Percentiles rank a stretch among this genome's conserved stretches.
phyloP scores from a whole-genome alignment of 1,140 invertebrate genomes.

The Drosophila biarmipes region DNA sequence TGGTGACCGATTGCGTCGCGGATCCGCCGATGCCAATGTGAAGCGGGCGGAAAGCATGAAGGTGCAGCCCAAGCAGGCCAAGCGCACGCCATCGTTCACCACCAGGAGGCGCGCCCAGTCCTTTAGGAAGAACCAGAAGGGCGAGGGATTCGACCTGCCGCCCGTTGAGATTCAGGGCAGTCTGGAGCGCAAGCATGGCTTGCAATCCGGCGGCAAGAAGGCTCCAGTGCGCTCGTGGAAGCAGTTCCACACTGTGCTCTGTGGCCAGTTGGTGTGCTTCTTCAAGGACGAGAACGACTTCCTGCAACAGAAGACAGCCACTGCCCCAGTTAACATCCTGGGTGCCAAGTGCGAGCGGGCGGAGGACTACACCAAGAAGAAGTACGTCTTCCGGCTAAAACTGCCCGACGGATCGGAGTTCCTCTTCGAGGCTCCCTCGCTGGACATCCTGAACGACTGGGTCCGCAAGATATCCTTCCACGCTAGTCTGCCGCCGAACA shows the following conservation, averaged over 20 bases:
- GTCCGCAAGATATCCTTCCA: conserved; percentile 97
- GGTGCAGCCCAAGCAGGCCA: conserved; percentile 89
- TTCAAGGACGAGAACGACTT: conserved; percentile 98
- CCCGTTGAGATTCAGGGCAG: conserved; percentile 95
- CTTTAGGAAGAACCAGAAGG: conserved; percentile 91
- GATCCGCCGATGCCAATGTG: conserved; percentile 87
- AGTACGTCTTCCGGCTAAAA: conserved; percentile 95
- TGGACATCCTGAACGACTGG: conserved; percentile 95
- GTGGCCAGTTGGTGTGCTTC: conserved; percentile 98
- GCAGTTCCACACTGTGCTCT: conserved; percentile 96
- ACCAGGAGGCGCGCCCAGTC: conserved; percentile 95
- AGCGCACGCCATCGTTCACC: conserved; percentile 97
- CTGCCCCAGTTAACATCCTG: conserved; percentile 95
- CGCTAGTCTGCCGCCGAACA: conserved; percentile 94
- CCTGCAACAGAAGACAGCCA: conserved; percentile 92
- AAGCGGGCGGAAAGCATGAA: conserved; percentile 96
- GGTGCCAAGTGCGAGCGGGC: conserved; percentile 92
- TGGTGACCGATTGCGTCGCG: conserved; percentile 89
- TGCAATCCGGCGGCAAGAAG: conserved; percentile 96
- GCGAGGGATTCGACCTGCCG: conserved; percentile 91
- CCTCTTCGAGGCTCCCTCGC: conserved; percentile 91
- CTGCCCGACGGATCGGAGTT: conserved; percentile 97
- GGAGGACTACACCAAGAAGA: conserved; percentile 97
- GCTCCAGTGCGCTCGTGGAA: conserved; percentile 98
- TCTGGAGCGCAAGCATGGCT: conserved; percentile 97